Evolutionary conservation across 2,113 vertebrate species (phyloP), one percentile per base, ranked within the genome.

Genomic region (Chionomys nivalis): DNA sequence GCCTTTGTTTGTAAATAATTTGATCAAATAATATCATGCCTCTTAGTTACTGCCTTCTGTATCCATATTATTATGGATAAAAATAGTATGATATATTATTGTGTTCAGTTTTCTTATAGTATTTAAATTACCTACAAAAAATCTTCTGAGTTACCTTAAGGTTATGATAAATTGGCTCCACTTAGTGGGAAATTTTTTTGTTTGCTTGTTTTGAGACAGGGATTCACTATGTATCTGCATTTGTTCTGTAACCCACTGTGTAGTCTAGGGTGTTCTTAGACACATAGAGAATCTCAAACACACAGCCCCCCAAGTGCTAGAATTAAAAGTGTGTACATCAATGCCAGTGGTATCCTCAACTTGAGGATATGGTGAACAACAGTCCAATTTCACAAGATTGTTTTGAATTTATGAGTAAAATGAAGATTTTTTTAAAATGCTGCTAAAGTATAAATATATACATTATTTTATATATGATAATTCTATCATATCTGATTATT

Each of bases 401-500:
- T 5, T 78, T 75, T 95, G 85, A 9, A 72, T 94, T 94, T 87
- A 28, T 82, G n/a, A 97, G 39, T 61, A 95, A 87, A 11, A 52
- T n/a, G 17, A 92, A 83, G 63, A 87, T 17, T 70, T 79, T 82
- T 82, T 75, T 10, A 21, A n/a, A 36, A 61, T 65, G 70, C 12
- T 94, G 19, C 12, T 28, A 63, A 3, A 44, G 23, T 58, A 94
- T 31, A 95, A 87, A 95, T 79, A 94, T 42, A 47, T 23, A 44
- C 42, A 72, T 88, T 73, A 79, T 36, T 96, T 96, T 95, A 21
- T 0, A 94, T 28, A 7, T 4, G 42, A 28, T 39, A 91, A 61
- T 63, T 73, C 23, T 72, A n/a, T n/a, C 42, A 90, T 88, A 58
- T 92, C 87, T n/a, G n/a, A 33, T 93, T 94, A 91, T 87, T 96